phyloP scores from a whole-genome alignment of 2,113 vertebrate species.

The Cranoglanis bouderius region DNA sequence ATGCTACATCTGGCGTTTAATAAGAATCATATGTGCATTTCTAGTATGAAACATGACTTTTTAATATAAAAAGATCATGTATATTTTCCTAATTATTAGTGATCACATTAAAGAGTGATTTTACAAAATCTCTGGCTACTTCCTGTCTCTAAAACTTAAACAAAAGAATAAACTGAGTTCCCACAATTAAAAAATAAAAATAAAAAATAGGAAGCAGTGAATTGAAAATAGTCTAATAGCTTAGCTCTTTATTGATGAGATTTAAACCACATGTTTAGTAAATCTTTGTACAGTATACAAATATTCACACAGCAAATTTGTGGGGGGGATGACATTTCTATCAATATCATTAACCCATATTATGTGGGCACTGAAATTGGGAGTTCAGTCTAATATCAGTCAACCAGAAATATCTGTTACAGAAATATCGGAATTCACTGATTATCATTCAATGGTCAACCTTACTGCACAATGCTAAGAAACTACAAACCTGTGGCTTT shows the following conservation, averaged over 20 bases:
- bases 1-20: not conserved
- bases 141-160: not conserved
- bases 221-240: not conserved
- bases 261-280: constrained; percentile 79
- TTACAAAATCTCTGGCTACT: not conserved
- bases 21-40: not conserved
- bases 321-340: constrained; percentile 50
- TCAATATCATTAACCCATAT: constrained; percentile 45
- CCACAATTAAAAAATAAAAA: not conserved
- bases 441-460: not conserved
- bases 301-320: constrained; percentile 81
- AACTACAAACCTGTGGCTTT: not conserved
- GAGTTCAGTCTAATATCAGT: not conserved
- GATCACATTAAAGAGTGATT: not conserved
- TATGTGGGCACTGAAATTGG: not conserved
- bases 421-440: not conserved
- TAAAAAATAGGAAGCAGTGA: not conserved
- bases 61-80: not conserved
- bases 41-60: not conserved
- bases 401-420: not conserved
- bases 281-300: constrained; percentile 87
- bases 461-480: not conserved
- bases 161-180: not conserved
- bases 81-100: not conserved
- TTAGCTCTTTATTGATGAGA: constrained; percentile 37